Evolutionary conservation across 2,888 invertebrate species (phyloP).

Genomic region (Tipula vernalis): DNA sequence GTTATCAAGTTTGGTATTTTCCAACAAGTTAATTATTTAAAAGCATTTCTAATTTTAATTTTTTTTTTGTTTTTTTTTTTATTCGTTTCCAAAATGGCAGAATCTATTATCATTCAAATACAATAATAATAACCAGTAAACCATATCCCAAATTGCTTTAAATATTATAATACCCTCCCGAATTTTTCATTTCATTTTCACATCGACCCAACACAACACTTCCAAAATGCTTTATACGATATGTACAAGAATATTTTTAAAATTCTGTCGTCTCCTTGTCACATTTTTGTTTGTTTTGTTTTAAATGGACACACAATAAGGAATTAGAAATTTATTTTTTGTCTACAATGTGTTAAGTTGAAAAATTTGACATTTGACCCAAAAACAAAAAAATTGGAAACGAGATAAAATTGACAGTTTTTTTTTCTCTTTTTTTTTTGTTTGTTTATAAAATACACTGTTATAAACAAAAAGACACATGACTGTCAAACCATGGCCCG

Average conservation of each 20-base stretch:
- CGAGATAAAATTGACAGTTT: neutral
- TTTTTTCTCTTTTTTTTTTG: neutral
- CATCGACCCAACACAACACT: neutral
- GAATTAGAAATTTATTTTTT: neutral
- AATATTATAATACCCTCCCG: slow-evolving; percentile 4
- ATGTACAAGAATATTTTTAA: neutral
- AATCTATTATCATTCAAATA: neutral
- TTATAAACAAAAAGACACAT: neutral
- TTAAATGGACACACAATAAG: neutral
- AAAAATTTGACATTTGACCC: neutral
- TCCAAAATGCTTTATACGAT: neutral
- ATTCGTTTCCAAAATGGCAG: neutral
- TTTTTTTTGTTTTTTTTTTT: neutral
- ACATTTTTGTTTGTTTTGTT: neutral
- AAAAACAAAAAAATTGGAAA: neutral
- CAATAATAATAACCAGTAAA: neutral
- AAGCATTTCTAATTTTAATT: slow-evolving; percentile 6
- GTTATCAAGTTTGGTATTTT: slow-evolving; percentile 4
- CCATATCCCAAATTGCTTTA: neutral
- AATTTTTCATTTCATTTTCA: neutral
- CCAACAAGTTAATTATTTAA: slow-evolving; percentile 9
- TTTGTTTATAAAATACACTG: neutral
- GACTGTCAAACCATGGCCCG: neutral
- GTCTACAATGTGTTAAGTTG: neutral
- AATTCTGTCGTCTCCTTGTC: slow-evolving; percentile 10